These are phyloP conservation scores for Lochmaea crataegi DNA, from an alignment of 2,888 invertebrate genomes.

Conservation along the genomic window DNA sequence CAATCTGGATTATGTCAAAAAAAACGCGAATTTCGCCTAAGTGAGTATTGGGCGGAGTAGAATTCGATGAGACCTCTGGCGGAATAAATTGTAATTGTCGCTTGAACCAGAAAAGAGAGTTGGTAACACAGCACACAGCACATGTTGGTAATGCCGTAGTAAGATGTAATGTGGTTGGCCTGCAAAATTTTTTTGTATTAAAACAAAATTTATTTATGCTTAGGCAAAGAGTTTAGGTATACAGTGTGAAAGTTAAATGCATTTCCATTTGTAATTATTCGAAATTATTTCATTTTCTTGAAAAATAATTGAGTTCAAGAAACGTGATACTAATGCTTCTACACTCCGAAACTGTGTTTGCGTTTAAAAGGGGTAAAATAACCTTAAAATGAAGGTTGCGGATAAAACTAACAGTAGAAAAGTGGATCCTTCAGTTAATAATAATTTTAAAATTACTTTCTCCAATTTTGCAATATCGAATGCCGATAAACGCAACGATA, in stretches of 20 bases:
- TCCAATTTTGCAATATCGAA: background rate
- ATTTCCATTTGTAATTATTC: background rate
- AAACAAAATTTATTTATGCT: too few relatives aligned
- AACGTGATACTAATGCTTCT: background rate
- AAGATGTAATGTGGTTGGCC: background rate
- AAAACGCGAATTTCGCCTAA: too few relatives aligned
- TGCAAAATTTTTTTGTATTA: too few relatives aligned
- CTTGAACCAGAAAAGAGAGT: too few relatives aligned
- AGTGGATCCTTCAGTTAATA: conserved; percentile 9
- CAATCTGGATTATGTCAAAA: too few relatives aligned
- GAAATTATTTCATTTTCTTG: background rate
- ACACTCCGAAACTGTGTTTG: background rate
- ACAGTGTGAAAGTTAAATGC: background rate
- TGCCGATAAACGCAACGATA: background rate
- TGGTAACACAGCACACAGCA: too few relatives aligned
- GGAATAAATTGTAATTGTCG: too few relatives aligned
- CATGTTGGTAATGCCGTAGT: background rate
- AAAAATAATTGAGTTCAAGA: background rate
- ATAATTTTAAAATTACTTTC: conserved; percentile 6
- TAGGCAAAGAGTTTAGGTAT: too few relatives aligned
- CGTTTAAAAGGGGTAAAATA: background rate
- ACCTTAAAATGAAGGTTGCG: background rate
- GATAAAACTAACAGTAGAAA: conserved; percentile 7
- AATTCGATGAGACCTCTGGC: too few relatives aligned
- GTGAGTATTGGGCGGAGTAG: too few relatives aligned